A percentile compares a stretch with the other conserved stretches of the same genome.
Conservation (phyloP, 2,113 vertebrate species). For the Epinephelus cyanopodus region DNA sequence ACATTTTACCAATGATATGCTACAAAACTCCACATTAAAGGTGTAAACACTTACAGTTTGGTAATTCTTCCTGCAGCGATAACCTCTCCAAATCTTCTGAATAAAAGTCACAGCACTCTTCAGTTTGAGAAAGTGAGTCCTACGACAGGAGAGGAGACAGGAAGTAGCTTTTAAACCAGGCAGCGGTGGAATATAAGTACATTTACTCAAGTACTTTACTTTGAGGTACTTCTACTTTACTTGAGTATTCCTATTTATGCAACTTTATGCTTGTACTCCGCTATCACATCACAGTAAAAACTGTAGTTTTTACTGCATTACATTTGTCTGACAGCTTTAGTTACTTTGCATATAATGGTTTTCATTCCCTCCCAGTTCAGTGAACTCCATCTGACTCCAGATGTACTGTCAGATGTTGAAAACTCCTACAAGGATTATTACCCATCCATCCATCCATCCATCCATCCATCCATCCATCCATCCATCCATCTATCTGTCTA, state of each 20-base stretch:
- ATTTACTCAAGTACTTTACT: not conserved
- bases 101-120: conserved; percentile 90
- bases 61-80: conserved; percentile 91
- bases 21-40: not conserved
- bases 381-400: not conserved
- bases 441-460: too few relatives aligned
- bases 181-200: too few relatives aligned
- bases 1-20: not conserved
- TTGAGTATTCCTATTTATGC: too few relatives aligned
- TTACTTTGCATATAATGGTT: too few relatives aligned
- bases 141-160: conserved; percentile 56
- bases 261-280: not conserved
- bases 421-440: too few relatives aligned
- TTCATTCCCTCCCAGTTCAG: not conserved
- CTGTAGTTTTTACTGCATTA: not conserved
- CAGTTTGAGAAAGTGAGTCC: conserved; percentile 92
- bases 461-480: too few relatives aligned
- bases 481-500: too few relatives aligned
- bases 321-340: too few relatives aligned
- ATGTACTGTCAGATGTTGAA: not conserved
- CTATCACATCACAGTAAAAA: not conserved
- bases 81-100: conserved; percentile 95
- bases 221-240: too few relatives aligned
- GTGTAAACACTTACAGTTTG: conserved; percentile 83
- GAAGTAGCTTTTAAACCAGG: not conserved